Percentiles rank a stretch among this genome's conserved stretches.
Evolutionary conservation across 64 coral and sea anemone species (phyloP).

Genomic region (Trachythela sp.): DNA sequence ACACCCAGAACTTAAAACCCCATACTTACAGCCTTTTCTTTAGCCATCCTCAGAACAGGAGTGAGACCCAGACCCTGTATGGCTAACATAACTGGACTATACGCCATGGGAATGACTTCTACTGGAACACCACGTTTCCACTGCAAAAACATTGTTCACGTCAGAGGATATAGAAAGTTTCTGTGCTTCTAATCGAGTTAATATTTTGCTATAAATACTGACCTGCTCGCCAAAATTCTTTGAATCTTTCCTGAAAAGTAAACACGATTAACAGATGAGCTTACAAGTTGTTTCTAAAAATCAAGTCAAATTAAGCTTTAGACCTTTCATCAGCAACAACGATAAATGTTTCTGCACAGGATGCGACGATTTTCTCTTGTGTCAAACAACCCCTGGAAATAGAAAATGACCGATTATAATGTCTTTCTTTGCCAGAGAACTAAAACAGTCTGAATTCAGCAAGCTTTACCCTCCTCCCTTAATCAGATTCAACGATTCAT

Average conservation of each 20-base stretch:
- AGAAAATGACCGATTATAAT: not conserved
- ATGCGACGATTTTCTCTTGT: slow-evolving; percentile 98
- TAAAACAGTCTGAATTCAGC: not conserved
- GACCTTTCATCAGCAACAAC: slow-evolving; percentile 93
- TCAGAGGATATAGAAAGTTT: not conserved
- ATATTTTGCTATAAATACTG: not conserved
- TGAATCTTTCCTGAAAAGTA: slow-evolving; percentile 72
- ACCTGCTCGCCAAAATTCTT: slow-evolving; percentile 73
- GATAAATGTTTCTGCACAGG: slow-evolving; percentile 93
- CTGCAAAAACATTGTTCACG: slow-evolving; percentile 27
- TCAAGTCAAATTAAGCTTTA: not conserved
- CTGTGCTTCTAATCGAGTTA: too few relatives aligned
- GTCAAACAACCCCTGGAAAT: slow-evolving; percentile 80
- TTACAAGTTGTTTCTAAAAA: too few relatives aligned
- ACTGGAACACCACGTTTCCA: slow-evolving; percentile 87
- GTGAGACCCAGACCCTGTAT: slow-evolving; percentile 72
- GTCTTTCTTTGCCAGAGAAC: not conserved
- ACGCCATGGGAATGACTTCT: slow-evolving; percentile 88
- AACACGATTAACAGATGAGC: too few relatives aligned
- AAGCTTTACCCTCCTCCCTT: slow-evolving; percentile 87
- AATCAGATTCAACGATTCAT: slow-evolving; percentile 57
- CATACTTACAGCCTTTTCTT: slow-evolving; percentile 86
- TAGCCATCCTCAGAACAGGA: slow-evolving; percentile 84
- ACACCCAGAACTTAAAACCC: not conserved
- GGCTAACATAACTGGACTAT: slow-evolving; percentile 65